Base-by-base conservation (phyloP, 2,113 vertebrate genomes). In the Ophthalmolycus amberensis region DNA sequence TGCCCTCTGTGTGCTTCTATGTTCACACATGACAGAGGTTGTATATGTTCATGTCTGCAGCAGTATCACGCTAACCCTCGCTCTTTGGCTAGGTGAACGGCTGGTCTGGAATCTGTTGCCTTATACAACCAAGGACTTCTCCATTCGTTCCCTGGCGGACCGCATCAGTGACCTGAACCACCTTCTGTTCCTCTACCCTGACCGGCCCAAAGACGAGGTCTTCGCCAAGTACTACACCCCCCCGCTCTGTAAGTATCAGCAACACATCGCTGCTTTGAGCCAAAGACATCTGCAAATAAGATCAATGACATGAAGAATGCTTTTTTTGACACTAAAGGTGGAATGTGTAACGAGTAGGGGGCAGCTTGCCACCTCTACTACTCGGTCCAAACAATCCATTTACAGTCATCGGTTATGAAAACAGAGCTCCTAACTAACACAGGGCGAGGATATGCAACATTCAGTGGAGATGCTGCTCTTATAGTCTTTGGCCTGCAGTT, bases 21-120 rank as follows among this genome's bases (percentile, higher is more conserved):
- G 10, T 54, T 71, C 29, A 75, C 34, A 12, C 25, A 11, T 69
- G 4, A 5, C 9, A 27, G 25, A 62, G n/a, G 16, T 32, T 34
- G 34, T 42, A 29, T 6, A 29, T 75, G 20, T 74, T 27, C 22
- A 44, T 46, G 44, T 66, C 52, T 65, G 44, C 37, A 25, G 20
- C 27, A 69, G 7, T 27, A 34, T 15, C 27, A 11, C 54, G 6
- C 25, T 9, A n/a, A 10, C 12, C 15, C 3, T 54, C 20, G 0
- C 18, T 56, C 0, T 15, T 56, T 56, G 59, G 15, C 11, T 85
- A 99, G 98, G 97, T 6, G 98, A 99, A 85, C 95, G 98, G 86
- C 96, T 99, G 95, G 98, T 99, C 82, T 99, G 98, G 98, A 99
- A 99, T 92, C 96, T 99, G 91, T 95, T 99, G 96, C 98, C 98